Conservation (phyloP, 2,888 invertebrate species). For the Melipona beecheii region DNA sequence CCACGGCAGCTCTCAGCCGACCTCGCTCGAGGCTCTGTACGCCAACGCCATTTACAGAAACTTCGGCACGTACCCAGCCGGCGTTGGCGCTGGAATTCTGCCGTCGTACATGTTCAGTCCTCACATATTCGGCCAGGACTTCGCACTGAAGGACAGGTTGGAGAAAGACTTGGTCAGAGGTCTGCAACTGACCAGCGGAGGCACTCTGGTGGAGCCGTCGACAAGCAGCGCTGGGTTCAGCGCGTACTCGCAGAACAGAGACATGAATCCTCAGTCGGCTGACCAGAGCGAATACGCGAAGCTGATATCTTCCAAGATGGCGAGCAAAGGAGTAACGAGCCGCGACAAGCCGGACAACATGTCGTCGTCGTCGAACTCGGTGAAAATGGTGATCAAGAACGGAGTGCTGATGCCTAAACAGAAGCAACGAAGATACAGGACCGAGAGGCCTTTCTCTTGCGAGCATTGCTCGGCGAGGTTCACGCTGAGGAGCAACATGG, state of each 20-base stretch:
- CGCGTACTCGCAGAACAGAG: conserved; percentile 64
- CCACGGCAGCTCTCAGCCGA: conserved; percentile 62
- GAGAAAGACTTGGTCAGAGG: conserved; percentile 88
- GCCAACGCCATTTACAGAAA: conserved; percentile 80
- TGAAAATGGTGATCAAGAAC: conserved; percentile 96
- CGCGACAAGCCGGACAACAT: conserved; percentile 71
- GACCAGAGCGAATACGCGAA: conserved; percentile 72
- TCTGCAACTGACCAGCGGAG: conserved; percentile 89
- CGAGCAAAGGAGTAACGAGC: conserved; percentile 40
- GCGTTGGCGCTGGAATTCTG: conserved; percentile 86
- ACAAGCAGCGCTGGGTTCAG: conserved; percentile 68
- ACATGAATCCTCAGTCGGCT: conserved; percentile 55
- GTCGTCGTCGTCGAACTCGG: conserved; percentile 86
- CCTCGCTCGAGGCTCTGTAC: conserved; percentile 78
- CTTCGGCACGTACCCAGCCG: conserved; percentile 82
- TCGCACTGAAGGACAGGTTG: conserved; percentile 87
- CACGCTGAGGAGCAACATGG: conserved; percentile 97
- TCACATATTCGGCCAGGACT: conserved; percentile 88
- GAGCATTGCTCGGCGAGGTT: conserved; percentile 96
- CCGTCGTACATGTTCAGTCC: conserved; percentile 88
- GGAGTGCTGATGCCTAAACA: conserved; percentile 96
- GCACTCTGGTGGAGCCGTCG: conserved; percentile 86
- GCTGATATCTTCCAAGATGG: conserved; percentile 60
- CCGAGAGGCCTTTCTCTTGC: conserved; percentile 95
- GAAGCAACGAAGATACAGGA: conserved; percentile 94